Conservation (phyloP, 2,888 invertebrate genomes). For the Phorcus lineatus region DNA sequence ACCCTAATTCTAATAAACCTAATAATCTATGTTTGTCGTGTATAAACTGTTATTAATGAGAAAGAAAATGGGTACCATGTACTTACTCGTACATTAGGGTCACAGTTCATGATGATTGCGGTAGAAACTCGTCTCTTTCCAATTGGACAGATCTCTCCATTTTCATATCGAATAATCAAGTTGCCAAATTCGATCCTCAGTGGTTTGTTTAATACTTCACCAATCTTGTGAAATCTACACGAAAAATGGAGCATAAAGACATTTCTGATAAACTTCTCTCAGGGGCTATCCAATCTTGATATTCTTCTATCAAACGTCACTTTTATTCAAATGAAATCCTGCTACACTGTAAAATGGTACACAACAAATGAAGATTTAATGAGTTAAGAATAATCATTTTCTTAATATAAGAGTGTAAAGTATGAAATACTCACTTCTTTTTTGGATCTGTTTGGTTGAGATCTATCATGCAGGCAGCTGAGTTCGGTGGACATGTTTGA, state of each 20-base stretch:
- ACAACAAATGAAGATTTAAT: not conserved
- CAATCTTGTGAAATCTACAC: slow-evolving; percentile 61
- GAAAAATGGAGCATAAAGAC: not conserved
- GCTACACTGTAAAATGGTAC: no score
- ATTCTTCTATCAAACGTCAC: not conserved
- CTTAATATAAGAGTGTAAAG: not conserved
- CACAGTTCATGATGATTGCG: slow-evolving; percentile 58
- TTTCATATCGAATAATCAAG: slow-evolving; percentile 54
- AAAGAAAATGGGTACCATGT: no score
- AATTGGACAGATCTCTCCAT: slow-evolving; percentile 57
- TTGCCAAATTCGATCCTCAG: slow-evolving; percentile 47
- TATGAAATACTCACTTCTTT: slow-evolving; percentile 49
- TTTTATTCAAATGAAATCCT: no score
- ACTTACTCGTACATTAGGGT: slow-evolving; percentile 48
- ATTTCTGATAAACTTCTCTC: not conserved
- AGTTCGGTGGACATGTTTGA: slow-evolving; percentile 61
- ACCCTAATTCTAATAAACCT: no score
- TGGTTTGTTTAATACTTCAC: slow-evolving; percentile 52
- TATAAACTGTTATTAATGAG: no score
- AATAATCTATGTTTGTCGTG: no score
- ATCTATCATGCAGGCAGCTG: slow-evolving; percentile 65
- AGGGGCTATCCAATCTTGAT: not conserved
- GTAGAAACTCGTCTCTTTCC: slow-evolving; percentile 50
- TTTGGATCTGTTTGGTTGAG: slow-evolving; percentile 41
- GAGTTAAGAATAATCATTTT: not conserved